A percentile compares a stretch with the other conserved stretches of the same genome.
These are phyloP conservation scores for Luidia sarsii DNA, from an alignment of 53 echinoderm and acorn worm genomes.

Conservation along the genomic window DNA sequence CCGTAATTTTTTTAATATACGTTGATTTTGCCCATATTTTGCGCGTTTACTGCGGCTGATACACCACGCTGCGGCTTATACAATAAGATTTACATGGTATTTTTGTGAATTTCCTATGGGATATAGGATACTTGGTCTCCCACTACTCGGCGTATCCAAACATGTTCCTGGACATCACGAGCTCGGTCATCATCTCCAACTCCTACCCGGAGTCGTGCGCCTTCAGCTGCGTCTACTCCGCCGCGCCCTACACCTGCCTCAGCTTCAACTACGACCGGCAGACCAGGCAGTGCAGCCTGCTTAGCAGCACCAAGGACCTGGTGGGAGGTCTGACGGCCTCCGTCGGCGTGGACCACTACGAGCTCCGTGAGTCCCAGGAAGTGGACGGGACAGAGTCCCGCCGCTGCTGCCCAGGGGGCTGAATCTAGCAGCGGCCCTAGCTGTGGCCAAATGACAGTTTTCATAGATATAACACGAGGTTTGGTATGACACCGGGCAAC, in stretches of 20 bases:
- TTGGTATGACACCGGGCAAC: too few species aligned
- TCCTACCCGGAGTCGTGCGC: slow-evolving; percentile 78
- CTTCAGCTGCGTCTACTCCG: slow-evolving; percentile 46
- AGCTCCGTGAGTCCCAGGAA: slow-evolving; percentile 36
- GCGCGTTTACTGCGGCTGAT: too few species aligned
- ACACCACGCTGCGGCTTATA: too few species aligned
- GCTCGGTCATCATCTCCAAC: background rate
- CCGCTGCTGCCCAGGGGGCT: too few species aligned
- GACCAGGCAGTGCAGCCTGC: slow-evolving; percentile 33
- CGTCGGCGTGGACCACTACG: slow-evolving; percentile 48
- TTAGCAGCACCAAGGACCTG: slow-evolving; percentile 39
- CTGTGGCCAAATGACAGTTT: too few species aligned
- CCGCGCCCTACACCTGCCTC: slow-evolving; percentile 49
- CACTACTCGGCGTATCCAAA: slow-evolving; percentile 64
- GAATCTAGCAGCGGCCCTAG: too few species aligned
- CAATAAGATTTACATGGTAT: too few species aligned
- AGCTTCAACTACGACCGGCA: slow-evolving; percentile 70
- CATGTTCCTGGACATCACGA: slow-evolving; percentile 41
- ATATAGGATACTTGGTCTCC: slow-evolving; percentile 39
- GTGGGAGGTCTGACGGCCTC: slow-evolving; percentile 18
- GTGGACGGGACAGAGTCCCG: too few species aligned
- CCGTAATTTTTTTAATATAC: too few species aligned
- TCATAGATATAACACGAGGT: too few species aligned
- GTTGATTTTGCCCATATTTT: too few species aligned
- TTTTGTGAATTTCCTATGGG: background rate